phyloP scores from a whole-genome alignment of 2,888 invertebrate genomes.

The Meandrusa payeni region DNA sequence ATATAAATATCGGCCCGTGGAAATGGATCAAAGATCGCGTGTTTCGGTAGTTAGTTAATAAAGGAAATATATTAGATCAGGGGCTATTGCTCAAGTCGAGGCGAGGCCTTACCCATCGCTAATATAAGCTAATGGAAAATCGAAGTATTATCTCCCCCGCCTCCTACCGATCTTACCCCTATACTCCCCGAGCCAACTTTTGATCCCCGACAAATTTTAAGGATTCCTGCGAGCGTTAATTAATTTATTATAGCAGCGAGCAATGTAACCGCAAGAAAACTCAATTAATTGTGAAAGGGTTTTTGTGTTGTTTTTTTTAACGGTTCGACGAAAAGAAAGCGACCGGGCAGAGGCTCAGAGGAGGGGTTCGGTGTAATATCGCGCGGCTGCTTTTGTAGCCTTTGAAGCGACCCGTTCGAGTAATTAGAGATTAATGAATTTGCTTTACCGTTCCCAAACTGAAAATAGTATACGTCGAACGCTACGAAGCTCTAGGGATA shows the following conservation, averaged over 20 bases:
- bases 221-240: conserved; percentile 78
- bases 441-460: conserved; percentile 40
- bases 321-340: conserved; percentile 43
- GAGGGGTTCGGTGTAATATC: conserved; percentile 59
- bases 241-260: conserved; percentile 77
- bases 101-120: conserved; percentile 68
- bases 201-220: conserved; percentile 78
- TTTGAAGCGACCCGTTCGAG: conserved; percentile 63
- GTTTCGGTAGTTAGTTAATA: conserved; percentile 66
- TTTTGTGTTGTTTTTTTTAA: conserved; percentile 76
- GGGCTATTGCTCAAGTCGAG: conserved; percentile 56
- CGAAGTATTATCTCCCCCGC: conserved; percentile 73
- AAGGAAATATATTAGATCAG: conserved; percentile 73
- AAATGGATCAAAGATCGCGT: conserved; percentile 79
- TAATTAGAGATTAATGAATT: conserved; percentile 74
- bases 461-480: conserved; percentile 32
- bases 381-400: conserved; percentile 37
- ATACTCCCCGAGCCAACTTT: conserved; percentile 61
- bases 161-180: conserved; percentile 40
- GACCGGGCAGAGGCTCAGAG: too few relatives aligned
- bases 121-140: conserved; percentile 78
- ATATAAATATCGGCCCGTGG: conserved; percentile 71
- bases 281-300: conserved; percentile 82
- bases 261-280: conserved; percentile 79
- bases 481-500: conserved; percentile 27